Evolutionary conservation across 2,888 invertebrate species (phyloP), one percentile per base, ranked within the genome.

Genomic region (Ferdinandea cuprea): DNA sequence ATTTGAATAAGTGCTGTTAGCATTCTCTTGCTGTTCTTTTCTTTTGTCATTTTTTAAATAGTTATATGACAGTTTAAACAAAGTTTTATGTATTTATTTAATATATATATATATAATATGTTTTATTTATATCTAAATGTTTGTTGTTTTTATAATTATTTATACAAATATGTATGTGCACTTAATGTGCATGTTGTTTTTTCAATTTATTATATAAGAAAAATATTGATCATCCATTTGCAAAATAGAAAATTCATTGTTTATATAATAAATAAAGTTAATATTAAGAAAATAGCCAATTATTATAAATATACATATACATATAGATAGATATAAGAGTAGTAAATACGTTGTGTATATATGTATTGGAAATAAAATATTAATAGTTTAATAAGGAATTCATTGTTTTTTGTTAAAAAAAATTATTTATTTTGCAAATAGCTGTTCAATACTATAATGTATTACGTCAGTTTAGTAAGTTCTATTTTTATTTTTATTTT

Each of bases 161-260:
- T 46, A 35, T 63, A 63, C 48, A 63, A 37, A 25, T 48, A 63
- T 46, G 48, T 46, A 46, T 63, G 48, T 63, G n/a, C 61, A 63
- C 61, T 46, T 63, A 25, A 63, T 48, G 61, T 63, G 61, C 35
- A 63, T 25, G 2, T 25, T 25, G 2, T 5, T 30, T 30, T 58
- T 40, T 15, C 44, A 15, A 13, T 15, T 21, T 48, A n/a, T 30
- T 44, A 44, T 11, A 32, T 0, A 17, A 19, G n/a, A 30, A 9
- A 1, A 13, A 30, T 59, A 46, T 32, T 46, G 13, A 35, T 28
- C 15, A 19, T 19, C 58, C 15, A 63, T 48, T 63, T 35, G 35
- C 46, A 35, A 35, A 48, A 25, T 21, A 7, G 11, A 21, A 13
- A 9, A 19, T n/a, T 7, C 0, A 17, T 30, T 30, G 3, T 17